These are phyloP conservation scores for Rhincodon typus DNA, from an alignment of 2,797 vertebrate genomes.

Conservation along the genomic window DNA sequence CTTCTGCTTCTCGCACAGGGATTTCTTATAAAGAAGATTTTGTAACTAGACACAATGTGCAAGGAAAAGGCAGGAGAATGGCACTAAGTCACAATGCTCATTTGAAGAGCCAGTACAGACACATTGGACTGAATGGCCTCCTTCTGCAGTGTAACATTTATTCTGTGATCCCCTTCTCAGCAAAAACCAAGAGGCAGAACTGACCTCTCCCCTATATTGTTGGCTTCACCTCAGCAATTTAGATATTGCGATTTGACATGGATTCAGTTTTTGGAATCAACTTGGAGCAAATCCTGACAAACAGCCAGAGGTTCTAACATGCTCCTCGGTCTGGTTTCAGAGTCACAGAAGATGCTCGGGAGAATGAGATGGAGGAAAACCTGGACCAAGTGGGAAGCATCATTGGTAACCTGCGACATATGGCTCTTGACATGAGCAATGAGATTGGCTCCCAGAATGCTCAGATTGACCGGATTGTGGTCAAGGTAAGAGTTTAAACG, in stretches of 20 bases:
- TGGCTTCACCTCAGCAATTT: background rate
- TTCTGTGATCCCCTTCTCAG: background rate
- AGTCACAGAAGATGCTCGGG: conserved; percentile 62
- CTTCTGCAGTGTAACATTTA: background rate
- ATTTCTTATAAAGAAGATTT: background rate
- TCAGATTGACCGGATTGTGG: conserved; percentile 57
- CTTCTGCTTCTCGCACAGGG: background rate
- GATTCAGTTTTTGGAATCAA: background rate
- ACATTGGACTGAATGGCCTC: too few species aligned
- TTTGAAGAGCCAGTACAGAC: too few species aligned
- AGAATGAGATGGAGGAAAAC: conserved; percentile 77
- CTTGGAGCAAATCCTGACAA: background rate
- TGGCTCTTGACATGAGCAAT: conserved; percentile 70
- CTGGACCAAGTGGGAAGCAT: conserved; percentile 66
- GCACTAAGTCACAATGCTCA: too few species aligned
- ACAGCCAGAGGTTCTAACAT: background rate
- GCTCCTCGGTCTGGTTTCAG: conserved; percentile 46
- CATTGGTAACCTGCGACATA: conserved; percentile 66
- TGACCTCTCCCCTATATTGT: background rate
- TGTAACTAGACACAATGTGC: too few species aligned
- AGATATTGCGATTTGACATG: background rate
- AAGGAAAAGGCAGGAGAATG: background rate
- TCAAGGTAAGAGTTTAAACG: conserved; percentile 52
- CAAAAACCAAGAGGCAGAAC: background rate
- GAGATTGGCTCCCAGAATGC: conserved; percentile 67